Conservation (phyloP, 2,888 invertebrate genomes). For the Lasioglossum leucozonium region DNA sequence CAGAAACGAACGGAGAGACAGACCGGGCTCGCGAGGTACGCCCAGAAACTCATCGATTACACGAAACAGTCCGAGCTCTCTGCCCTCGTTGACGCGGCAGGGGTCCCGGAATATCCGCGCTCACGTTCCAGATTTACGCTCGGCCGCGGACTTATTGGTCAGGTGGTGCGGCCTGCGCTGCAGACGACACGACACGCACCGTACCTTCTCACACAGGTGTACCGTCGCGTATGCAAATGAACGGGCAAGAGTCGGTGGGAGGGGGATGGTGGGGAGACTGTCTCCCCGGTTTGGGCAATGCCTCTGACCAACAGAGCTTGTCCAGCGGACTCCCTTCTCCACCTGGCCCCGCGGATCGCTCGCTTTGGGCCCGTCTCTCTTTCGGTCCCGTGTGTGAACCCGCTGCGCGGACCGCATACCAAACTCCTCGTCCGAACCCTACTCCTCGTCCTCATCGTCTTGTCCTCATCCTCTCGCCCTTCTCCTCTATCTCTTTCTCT, state of each 20-base stretch:
- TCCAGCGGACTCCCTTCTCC: conserved; percentile 27
- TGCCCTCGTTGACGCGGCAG: conserved; percentile 55
- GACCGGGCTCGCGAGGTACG: not conserved
- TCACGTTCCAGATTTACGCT: conserved; percentile 58
- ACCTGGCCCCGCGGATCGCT: conserved; percentile 1
- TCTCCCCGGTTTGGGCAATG: conserved; percentile 76
- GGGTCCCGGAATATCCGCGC: conserved; percentile 36
- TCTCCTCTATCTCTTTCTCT: not conserved
- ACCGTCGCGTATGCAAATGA: conserved; percentile 77
- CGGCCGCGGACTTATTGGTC: conserved; percentile 56
- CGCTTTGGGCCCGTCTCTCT: conserved; percentile 15
- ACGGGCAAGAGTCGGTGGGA: too few species aligned
- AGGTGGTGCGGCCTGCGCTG: conserved; percentile 22
- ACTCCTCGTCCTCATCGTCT: not conserved
- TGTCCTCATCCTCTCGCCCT: conserved; percentile 1
- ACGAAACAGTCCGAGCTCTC: not conserved
- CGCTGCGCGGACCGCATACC: conserved; percentile 82
- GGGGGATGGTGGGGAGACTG: conserved; percentile 72
- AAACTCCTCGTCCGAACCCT: conserved; percentile 64
- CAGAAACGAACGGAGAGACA: conserved; percentile 4
- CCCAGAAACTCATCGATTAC: conserved; percentile 45
- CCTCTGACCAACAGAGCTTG: conserved; percentile 42
- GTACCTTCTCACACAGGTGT: conserved; percentile 71
- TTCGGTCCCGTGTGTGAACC: conserved; percentile 80
- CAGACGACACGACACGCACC: conserved; percentile 52